Percentiles rank a stretch among this genome's conserved stretches.
These are phyloP conservation scores for Calycopis cecrops DNA, from an alignment of 1,140 invertebrate species.

Conservation along the genomic window DNA sequence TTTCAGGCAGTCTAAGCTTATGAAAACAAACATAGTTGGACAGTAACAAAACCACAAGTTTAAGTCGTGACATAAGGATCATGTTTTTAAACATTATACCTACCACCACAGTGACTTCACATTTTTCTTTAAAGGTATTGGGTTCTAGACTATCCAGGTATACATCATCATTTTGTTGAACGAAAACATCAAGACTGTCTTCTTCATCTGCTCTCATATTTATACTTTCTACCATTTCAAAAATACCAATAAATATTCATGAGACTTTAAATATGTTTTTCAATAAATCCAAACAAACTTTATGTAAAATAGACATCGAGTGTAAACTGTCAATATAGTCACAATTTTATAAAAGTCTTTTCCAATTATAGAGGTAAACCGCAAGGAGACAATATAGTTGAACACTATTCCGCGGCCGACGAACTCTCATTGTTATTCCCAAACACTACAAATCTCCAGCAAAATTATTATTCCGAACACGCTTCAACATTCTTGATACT, in stretches of 20 bases:
- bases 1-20: too few relatives aligned
- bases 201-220: constrained; percentile 51
- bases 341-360: too few relatives aligned
- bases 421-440: constrained; percentile 67
- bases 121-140: constrained; percentile 43
- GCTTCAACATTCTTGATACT: constrained; percentile 43
- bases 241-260: not conserved
- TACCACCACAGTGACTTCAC: constrained; percentile 35
- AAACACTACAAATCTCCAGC: constrained; percentile 54
- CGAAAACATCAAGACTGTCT: constrained; percentile 58
- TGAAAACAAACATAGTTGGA: too few relatives aligned
- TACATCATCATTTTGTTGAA: constrained; percentile 41
- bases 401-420: constrained; percentile 34
- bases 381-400: constrained; percentile 7
- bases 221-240: constrained; percentile 53
- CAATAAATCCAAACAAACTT: constrained; percentile 1
- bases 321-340: too few relatives aligned
- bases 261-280: too few relatives aligned
- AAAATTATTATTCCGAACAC: constrained; percentile 57
- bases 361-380: too few relatives aligned
- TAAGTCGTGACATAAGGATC: too few relatives aligned
- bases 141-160: constrained; percentile 64
- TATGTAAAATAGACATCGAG: not conserved
- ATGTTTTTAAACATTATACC: not conserved
- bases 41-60: too few relatives aligned